A percentile compares a stretch with the other conserved stretches of the same genome.
These are phyloP conservation scores for Cervus canadensis DNA, from an alignment of 2,113 vertebrate species.

Conservation along the genomic window DNA sequence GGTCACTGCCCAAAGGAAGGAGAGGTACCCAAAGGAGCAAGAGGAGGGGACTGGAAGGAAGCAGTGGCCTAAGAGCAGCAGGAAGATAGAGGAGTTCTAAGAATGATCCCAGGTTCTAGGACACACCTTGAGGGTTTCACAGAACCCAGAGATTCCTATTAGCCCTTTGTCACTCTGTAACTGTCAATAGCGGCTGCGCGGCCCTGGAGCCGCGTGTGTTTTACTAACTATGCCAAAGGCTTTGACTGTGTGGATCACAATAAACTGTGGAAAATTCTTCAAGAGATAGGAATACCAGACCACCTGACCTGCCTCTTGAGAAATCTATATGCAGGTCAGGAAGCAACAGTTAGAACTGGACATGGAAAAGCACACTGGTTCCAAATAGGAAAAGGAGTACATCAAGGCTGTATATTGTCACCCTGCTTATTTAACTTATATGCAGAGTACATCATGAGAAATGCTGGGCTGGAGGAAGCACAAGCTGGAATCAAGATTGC, in stretches of 20 bases:
- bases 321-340: neutral
- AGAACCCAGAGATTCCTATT: neutral
- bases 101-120: neutral
- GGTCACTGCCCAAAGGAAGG: neutral
- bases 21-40: neutral
- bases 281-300: neutral
- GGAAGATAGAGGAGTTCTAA: neutral
- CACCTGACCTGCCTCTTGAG: neutral
- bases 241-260: neutral
- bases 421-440: neutral
- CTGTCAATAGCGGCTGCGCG: fast-evolving
- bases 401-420: neutral
- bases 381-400: neutral
- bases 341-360: neutral
- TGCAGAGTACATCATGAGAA: neutral
- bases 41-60: neutral
- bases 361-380: neutral
- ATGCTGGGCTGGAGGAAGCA: fast-evolving
- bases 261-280: neutral
- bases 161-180: neutral
- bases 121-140: neutral
- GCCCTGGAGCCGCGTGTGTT: neutral
- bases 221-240: neutral
- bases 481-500: neutral
- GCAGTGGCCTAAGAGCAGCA: neutral